Conservation (phyloP, 2,113 vertebrate species). For the Chionis minor region DNA sequence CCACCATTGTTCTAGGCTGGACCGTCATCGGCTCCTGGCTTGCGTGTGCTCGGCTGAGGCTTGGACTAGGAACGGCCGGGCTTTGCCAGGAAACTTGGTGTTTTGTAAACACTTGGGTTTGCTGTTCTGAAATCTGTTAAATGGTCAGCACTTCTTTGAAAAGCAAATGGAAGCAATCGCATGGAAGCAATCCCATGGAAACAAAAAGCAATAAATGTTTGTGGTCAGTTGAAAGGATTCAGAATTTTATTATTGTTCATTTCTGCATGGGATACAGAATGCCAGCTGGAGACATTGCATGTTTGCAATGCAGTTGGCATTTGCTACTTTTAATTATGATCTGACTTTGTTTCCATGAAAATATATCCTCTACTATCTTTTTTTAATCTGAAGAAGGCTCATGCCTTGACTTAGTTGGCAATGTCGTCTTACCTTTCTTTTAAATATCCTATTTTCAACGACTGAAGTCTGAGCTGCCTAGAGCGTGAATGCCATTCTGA, state of each 20-base stretch:
- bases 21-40: neutral
- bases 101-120: slow-evolving; percentile 33
- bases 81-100: slow-evolving; percentile 19
- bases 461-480: neutral
- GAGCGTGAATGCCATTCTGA: neutral
- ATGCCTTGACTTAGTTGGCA: neutral
- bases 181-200: neutral
- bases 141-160: slow-evolving; percentile 25
- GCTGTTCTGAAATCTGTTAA: neutral
- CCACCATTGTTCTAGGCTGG: neutral
- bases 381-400: neutral
- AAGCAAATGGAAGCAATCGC: slow-evolving; percentile 12
- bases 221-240: slow-evolving; percentile 15
- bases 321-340: neutral
- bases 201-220: slow-evolving; percentile 11
- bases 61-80: neutral
- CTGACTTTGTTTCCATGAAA: neutral
- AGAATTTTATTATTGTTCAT: neutral
- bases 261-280: neutral
- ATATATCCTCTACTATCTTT: neutral
- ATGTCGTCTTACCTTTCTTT: neutral
- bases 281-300: neutral
- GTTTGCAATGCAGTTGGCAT: neutral
- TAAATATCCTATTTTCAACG: neutral
- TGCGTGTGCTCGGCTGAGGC: neutral